Evolutionary conservation across 2,888 invertebrate genomes (phyloP).

Genomic region (Sphecodes monilicornis): DNA sequence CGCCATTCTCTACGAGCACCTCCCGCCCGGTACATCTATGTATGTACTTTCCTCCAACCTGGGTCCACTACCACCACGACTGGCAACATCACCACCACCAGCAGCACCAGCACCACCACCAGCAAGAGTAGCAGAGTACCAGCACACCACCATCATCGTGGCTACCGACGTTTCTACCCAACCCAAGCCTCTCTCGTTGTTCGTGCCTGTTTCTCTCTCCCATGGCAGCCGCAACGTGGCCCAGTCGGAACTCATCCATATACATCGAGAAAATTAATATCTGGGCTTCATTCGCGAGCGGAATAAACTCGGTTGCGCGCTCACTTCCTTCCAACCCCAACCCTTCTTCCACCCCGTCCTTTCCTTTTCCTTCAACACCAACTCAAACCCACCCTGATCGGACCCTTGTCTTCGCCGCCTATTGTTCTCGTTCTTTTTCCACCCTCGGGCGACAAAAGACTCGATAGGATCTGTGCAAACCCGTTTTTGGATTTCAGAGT

Average conservation of each 20-base stretch:
- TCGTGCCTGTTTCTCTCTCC: conserved; percentile 32
- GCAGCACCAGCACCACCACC: conserved; percentile 31
- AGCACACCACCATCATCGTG: conserved; percentile 40
- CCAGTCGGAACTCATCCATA: conserved; percentile 82
- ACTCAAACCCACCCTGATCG: conserved; percentile 46
- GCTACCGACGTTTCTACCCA: conserved; percentile 26
- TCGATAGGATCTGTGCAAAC: background rate
- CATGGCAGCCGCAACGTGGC: conserved; percentile 61
- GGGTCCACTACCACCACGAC: conserved; percentile 35
- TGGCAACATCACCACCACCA: conserved; percentile 18
- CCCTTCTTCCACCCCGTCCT: conserved; percentile 13
- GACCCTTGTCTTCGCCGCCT: conserved; percentile 40
- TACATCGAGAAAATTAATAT: conserved; percentile 84
- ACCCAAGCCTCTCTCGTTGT: background rate
- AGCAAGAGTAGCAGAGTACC: conserved; percentile 1
- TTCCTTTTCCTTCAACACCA: conserved; percentile 17
- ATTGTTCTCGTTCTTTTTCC: conserved; percentile 27
- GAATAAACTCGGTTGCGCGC: conserved; percentile 79
- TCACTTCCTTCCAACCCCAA: conserved; percentile 43
- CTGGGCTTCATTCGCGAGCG: conserved; percentile 76
- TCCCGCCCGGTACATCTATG: conserved; percentile 55
- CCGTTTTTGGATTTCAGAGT: background rate
- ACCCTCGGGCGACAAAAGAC: conserved; percentile 9
- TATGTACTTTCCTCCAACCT: conserved; percentile 47
- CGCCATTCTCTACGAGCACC: conserved; percentile 68